Conservation (phyloP, 2,888 invertebrate genomes). For the Aplocera efformata region DNA sequence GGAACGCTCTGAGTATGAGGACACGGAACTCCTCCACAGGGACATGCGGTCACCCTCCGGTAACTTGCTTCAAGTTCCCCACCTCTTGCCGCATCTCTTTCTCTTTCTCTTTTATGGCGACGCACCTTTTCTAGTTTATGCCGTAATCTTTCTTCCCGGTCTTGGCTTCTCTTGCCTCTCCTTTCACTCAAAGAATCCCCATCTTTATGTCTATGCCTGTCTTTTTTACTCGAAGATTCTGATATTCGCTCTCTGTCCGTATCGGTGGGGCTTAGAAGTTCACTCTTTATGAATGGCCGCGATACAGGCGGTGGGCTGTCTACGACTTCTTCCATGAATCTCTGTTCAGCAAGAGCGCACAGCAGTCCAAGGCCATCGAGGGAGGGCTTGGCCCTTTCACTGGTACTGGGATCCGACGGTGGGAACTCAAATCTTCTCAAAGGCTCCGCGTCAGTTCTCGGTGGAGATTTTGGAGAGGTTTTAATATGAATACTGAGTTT, state of each 20-base stretch:
- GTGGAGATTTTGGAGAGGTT: slow-evolving; percentile 68
- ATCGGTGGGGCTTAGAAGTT: slow-evolving; percentile 60
- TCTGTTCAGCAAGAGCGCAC: slow-evolving; percentile 91
- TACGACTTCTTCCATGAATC: slow-evolving; percentile 88
- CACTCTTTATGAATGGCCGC: slow-evolving; percentile 63
- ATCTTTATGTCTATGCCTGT: slow-evolving; percentile 62
- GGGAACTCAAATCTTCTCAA: slow-evolving; percentile 66
- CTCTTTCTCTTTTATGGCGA: slow-evolving; percentile 64
- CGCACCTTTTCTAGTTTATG: slow-evolving; percentile 73
- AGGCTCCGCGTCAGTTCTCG: slow-evolving; percentile 57
- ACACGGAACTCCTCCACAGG: slow-evolving; percentile 53
- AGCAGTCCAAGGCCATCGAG: slow-evolving; percentile 86
- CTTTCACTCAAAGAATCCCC: slow-evolving; percentile 65
- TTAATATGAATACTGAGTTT: slow-evolving; percentile 69
- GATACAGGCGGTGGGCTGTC: slow-evolving; percentile 55
- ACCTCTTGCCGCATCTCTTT: slow-evolving; percentile 54
- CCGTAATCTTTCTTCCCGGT: slow-evolving; percentile 61
- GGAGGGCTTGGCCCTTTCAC: slow-evolving; percentile 62
- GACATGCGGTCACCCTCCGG: slow-evolving; percentile 62
- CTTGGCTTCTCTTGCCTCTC: slow-evolving; percentile 59
- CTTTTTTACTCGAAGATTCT: slow-evolving; percentile 51
- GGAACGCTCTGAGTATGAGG: slow-evolving; percentile 59
- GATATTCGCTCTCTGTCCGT: slow-evolving; percentile 36
- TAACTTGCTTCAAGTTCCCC: slow-evolving; percentile 67
- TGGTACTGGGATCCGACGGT: slow-evolving; percentile 40